Conservation (phyloP, 2,888 invertebrate genomes). For the Nebria brevicollis region DNA sequence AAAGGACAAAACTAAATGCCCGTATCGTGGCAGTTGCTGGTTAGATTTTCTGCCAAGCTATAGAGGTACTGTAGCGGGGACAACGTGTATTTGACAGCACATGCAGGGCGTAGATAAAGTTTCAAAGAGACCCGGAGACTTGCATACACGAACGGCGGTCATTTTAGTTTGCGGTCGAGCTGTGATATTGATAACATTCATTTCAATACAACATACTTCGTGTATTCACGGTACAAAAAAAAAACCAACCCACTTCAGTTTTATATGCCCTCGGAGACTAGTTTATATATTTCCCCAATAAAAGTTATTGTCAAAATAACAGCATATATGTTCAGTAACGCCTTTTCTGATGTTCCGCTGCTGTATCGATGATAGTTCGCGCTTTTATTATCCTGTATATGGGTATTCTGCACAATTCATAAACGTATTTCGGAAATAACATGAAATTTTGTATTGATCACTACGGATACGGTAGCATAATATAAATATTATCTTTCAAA, state of each 20-base stretch:
- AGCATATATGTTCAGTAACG: not conserved
- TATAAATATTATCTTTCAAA: not conserved
- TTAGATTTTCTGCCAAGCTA: constrained; percentile 19
- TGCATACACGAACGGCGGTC: constrained; percentile 16
- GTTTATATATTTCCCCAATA: constrained; percentile 15
- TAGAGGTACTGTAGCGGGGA: not conserved
- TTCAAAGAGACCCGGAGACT: constrained; percentile 30
- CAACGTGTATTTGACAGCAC: constrained; percentile 35
- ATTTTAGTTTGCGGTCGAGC: constrained; percentile 3
- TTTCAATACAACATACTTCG: not conserved
- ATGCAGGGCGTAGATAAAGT: constrained; percentile 34
- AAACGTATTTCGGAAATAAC: not conserved
- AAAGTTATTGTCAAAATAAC: constrained; percentile 9
- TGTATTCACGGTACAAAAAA: not conserved
- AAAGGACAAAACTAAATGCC: constrained; percentile 17
- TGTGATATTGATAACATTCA: constrained; percentile 20
- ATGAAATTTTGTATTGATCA: not conserved
- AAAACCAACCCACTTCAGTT: constrained; percentile 15
- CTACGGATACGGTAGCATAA: not conserved
- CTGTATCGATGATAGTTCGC: not conserved
- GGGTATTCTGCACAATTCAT: not conserved
- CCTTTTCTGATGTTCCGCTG: not conserved
- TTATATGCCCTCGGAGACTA: constrained; percentile 4
- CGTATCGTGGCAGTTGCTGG: not conserved
- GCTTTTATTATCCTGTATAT: not conserved